These are phyloP conservation scores for Spheniscus humboldti DNA, from an alignment of 2,797 vertebrate species.

Conservation along the genomic window DNA sequence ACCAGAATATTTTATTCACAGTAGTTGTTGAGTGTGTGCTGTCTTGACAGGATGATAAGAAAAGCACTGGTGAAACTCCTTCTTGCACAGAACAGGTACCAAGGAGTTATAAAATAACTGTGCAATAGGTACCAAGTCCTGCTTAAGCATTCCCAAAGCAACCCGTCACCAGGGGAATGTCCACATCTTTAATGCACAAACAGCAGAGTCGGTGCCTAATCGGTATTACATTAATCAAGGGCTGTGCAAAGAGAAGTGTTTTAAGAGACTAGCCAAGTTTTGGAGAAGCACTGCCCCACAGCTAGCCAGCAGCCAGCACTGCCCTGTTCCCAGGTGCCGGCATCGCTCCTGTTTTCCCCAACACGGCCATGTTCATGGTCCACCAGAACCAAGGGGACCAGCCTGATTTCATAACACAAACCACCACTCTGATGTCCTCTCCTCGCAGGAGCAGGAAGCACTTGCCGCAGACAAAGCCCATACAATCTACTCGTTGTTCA, in stretches of 20 bases:
- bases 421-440: neutral
- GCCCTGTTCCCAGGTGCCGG: neutral
- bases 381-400: neutral
- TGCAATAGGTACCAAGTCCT: slow-evolving; percentile 40
- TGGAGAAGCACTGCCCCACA: neutral
- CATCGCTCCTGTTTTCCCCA: neutral
- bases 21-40: neutral
- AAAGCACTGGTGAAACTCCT: neutral
- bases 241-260: slow-evolving; percentile 1
- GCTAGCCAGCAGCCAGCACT: neutral
- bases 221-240: slow-evolving; percentile 40
- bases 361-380: fast-evolving
- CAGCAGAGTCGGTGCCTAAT: slow-evolving; percentile 5
- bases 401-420: neutral
- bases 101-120: slow-evolving; percentile 33
- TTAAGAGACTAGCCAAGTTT: neutral
- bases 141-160: slow-evolving; percentile 43
- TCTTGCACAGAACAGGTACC: neutral
- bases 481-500: neutral
- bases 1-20: neutral
- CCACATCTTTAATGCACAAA: neutral
- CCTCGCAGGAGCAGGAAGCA: neutral
- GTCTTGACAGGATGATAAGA: neutral
- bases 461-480: neutral
- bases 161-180: slow-evolving; percentile 1